Conservation (phyloP, 53 echinoderm and acorn worm genomes). For the Temnopleurus reevesii region DNA sequence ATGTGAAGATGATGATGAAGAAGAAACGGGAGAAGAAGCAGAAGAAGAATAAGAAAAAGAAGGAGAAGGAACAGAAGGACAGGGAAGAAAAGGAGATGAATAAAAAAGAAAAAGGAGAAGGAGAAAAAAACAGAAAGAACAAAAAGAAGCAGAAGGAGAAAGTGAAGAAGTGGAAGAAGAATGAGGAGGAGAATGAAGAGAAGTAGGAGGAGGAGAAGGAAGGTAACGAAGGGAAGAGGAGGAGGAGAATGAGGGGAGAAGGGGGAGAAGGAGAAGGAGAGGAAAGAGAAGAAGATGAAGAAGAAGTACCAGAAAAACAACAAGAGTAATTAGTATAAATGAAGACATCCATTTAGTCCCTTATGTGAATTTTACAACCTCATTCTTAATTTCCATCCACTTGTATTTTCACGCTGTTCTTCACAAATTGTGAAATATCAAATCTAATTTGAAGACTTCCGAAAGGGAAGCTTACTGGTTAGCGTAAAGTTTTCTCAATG, state of each 20-base stretch:
- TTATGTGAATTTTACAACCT: no score
- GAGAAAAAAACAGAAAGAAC: background rate
- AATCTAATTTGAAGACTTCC: no score
- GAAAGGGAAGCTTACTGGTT: no score
- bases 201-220: background rate
- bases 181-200: background rate
- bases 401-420: no score
- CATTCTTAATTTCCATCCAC: no score
- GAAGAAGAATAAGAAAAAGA: background rate
- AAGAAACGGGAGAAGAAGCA: background rate
- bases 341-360: no score
- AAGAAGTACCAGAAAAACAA: background rate
- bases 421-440: no score
- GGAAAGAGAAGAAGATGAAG: background rate
- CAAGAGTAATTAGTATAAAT: no score
- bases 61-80: background rate
- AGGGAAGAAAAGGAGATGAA: background rate
- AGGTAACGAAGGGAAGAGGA: background rate
- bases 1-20: background rate
- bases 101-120: background rate
- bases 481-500: no score
- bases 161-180: background rate
- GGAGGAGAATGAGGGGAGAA: background rate
- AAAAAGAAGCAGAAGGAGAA: background rate
- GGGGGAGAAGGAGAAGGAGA: background rate